Evolutionary conservation across 2,888 invertebrate genomes (phyloP), one percentile per base, ranked within the genome.

Genomic region (Diploptera punctata): DNA sequence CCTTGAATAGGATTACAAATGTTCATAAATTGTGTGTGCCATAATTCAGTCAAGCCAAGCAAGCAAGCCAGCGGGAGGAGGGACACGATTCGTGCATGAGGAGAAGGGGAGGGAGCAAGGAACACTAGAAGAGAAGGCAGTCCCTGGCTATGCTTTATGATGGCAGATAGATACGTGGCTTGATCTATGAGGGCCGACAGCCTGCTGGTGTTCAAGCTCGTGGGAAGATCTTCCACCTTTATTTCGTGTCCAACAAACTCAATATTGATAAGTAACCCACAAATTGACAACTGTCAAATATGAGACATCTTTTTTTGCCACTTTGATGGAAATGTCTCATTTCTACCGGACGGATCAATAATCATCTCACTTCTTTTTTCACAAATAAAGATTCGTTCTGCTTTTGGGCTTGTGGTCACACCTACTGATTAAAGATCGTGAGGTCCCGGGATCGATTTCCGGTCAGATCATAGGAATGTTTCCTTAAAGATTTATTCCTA

Each of bases 1-100:
- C 83, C 83, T 83, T 82, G 82, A 83, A 83, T 83, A 81, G 83
- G 83, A 83, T 83, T 83, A 83, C 83, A 83, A 83, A 83, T 83
- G 83, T 82, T 83, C 83, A 83, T 83, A 83, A 83, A 83, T 83
- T 82, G 80, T 82, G 80, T 81, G 80, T 81, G 82, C 82, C 79
- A 83, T 83, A 83, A 83, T 82, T 82, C 83, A 82, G 82, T 82
- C 82, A 77, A 71, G 74, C 75, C 76, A 77, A 73, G 74, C 74
- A 71, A 74, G 73, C 74, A 70, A 73, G 74, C 70, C 75, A 65
- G 65, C 67, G 54, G 73, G 75, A 73, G 73, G 75, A 73, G 73
- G 70, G 71, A 72, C 71, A 71, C 69, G 74, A 68, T 38, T 73
- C 73, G 70, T 73, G 70, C 70, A 67, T 29, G 67, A 26, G 60